Conservation (phyloP, 1,140 invertebrate genomes). For the Lasioglossum albipes region DNA sequence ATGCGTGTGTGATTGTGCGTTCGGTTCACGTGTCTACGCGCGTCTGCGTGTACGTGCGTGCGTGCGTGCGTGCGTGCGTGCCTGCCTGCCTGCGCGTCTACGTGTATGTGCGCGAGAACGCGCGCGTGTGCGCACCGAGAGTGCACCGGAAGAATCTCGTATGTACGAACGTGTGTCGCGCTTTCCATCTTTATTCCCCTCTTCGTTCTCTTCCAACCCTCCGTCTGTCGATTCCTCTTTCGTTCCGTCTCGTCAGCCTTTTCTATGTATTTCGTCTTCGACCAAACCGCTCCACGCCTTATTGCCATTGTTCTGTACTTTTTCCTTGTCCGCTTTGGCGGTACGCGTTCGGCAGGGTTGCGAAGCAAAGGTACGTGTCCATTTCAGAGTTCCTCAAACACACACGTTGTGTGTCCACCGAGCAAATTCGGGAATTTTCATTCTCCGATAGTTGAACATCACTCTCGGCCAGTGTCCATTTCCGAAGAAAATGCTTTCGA, state of each 20-base stretch:
- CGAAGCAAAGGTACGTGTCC: neutral
- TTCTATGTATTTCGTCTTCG: neutral
- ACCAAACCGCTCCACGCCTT: neutral
- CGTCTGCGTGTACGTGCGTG: neutral
- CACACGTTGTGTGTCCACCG: too few species aligned
- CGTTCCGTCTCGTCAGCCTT: neutral
- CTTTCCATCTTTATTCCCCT: slow-evolving; percentile 8
- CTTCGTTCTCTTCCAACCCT: neutral
- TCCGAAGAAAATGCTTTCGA: too few species aligned
- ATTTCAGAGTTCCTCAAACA: too few species aligned
- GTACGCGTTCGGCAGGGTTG: neutral
- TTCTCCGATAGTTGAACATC: too few species aligned
- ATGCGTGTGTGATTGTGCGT: slow-evolving; percentile 19
- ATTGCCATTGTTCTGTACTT: slow-evolving; percentile 8
- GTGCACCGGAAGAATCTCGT: neutral
- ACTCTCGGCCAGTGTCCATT: too few species aligned
- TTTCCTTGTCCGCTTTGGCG: neutral
- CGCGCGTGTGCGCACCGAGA: too few species aligned
- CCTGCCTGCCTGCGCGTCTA: too few species aligned
- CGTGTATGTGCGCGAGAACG: neutral
- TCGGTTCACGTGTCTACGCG: neutral
- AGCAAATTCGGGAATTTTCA: too few species aligned
- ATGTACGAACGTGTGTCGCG: slow-evolving; percentile 24
- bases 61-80: neutral
- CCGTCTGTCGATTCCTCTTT: neutral